phyloP scores from a whole-genome alignment of 1,140 invertebrate species.

The Calliopsis andreniformis region DNA sequence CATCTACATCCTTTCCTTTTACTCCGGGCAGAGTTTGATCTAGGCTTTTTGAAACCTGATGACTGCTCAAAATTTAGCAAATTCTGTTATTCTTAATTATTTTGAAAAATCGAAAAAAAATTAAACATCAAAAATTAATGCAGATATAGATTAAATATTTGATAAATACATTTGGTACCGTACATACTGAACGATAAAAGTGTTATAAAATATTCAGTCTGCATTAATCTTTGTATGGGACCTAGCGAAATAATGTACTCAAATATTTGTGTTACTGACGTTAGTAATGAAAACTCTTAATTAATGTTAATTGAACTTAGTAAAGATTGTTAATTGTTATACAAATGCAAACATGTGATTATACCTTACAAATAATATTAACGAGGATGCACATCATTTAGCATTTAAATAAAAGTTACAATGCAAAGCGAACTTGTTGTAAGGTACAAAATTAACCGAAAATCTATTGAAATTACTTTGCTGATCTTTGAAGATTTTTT shows the following conservation, averaged over 20 bases:
- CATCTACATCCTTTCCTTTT: conserved; percentile 91
- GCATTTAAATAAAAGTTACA: conserved; percentile 55
- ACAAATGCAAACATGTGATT: conserved; percentile 47
- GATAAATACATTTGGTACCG: neutral
- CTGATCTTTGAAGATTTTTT: conserved; percentile 79
- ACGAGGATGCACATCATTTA: conserved; percentile 52
- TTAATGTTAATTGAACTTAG: conserved; percentile 36
- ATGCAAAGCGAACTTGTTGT: conserved; percentile 46
- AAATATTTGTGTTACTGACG: conserved; percentile 47
- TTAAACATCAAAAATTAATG: conserved; percentile 55
- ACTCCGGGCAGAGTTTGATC: conserved; percentile 77
- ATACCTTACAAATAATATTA: conserved; percentile 61
- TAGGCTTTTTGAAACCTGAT: conserved; percentile 78
- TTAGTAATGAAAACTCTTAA: conserved; percentile 51
- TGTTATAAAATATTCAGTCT: conserved; percentile 33
- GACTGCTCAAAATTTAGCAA: conserved; percentile 62
- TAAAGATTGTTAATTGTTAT: conserved; percentile 50
- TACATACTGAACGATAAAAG: neutral
- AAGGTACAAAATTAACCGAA: conserved; percentile 61
- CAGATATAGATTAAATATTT: conserved; percentile 31
- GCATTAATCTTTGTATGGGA: conserved; percentile 64
- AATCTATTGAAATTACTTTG: conserved; percentile 77
- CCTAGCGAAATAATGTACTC: conserved; percentile 39
- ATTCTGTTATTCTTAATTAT: conserved; percentile 18
- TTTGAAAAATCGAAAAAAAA: conserved; percentile 6